Evolutionary conservation across 2,113 vertebrate genomes (phyloP).

Genomic region (Myotis davidii): DNA sequence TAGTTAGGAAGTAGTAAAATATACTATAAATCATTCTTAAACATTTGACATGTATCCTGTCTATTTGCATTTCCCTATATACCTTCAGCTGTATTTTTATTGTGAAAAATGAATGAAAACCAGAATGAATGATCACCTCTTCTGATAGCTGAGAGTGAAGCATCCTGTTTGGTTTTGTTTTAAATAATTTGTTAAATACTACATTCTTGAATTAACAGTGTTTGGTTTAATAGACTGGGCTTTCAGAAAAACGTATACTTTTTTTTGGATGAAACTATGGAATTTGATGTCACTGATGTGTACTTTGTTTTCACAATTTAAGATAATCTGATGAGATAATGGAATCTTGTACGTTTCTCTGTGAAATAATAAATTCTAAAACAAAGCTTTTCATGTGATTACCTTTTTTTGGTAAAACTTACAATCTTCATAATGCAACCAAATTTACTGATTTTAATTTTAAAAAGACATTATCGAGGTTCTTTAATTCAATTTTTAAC

Average conservation of each 20-base stretch:
- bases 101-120: not conserved
- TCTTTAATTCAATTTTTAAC: constrained; percentile 63
- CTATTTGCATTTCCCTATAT: not conserved
- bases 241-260: constrained; percentile 14
- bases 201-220: constrained; percentile 54
- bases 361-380: constrained; percentile 37
- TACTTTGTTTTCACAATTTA: constrained; percentile 19
- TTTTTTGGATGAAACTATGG: constrained; percentile 36
- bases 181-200: constrained; percentile 44
- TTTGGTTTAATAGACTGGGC: not conserved
- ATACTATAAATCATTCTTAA: not conserved
- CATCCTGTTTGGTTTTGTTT: not conserved
- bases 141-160: not conserved
- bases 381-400: constrained; percentile 15
- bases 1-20: not conserved
- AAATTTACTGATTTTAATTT: constrained; percentile 70
- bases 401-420: not conserved
- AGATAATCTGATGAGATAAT: not conserved
- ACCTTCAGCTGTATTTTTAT: not conserved
- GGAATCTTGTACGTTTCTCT: not conserved
- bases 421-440: not conserved
- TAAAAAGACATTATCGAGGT: constrained; percentile 6
- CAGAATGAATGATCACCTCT: not conserved
- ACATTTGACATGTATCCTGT: not conserved
- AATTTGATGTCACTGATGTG: not conserved